Percentiles rank a stretch among this genome's conserved stretches.
Conservation (phyloP, 1,140 invertebrate species). For the Sycophila sp. region DNA sequence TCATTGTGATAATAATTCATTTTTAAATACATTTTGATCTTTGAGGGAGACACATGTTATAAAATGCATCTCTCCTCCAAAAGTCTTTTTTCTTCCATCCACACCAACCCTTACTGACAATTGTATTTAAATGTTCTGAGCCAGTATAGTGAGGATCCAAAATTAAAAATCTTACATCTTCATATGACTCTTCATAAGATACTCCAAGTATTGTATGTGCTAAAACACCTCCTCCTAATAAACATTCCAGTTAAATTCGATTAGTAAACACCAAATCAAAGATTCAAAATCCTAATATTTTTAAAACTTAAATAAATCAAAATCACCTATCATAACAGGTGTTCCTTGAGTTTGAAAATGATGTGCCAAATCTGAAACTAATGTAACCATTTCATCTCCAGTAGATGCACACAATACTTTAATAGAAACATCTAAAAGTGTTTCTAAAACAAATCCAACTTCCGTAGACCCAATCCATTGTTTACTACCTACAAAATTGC, state of each 20-base stretch:
- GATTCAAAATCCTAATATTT: too few relatives aligned
- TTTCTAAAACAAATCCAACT: constrained; percentile 92
- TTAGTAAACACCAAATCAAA: too few relatives aligned
- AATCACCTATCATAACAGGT: constrained; percentile 96
- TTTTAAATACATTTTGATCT: constrained; percentile 69
- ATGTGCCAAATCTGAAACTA: constrained; percentile 82
- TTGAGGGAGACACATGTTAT: constrained; percentile 94
- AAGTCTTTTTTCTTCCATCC: constrained; percentile 92
- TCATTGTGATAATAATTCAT: constrained; percentile 19
- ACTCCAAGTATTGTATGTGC: constrained; percentile 98
- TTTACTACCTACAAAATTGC: constrained; percentile 86
- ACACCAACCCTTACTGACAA: constrained; percentile 90
- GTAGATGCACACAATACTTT: constrained; percentile 86
- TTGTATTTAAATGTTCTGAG: constrained; percentile 74
- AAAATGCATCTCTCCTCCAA: constrained; percentile 92
- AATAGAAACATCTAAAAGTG: constrained; percentile 80
- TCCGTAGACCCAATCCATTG: constrained; percentile 99
- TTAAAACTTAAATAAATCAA: neutral
- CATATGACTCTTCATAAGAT: constrained; percentile 81
- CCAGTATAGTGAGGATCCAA: constrained; percentile 99
- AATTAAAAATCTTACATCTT: constrained; percentile 89
- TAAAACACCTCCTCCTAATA: constrained; percentile 91
- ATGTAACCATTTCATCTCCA: constrained; percentile 84
- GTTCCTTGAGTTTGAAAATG: constrained; percentile 95
- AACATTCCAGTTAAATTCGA: too few relatives aligned